Conservation (phyloP, 1,140 invertebrate species). For the Tetraneura akinire region DNA sequence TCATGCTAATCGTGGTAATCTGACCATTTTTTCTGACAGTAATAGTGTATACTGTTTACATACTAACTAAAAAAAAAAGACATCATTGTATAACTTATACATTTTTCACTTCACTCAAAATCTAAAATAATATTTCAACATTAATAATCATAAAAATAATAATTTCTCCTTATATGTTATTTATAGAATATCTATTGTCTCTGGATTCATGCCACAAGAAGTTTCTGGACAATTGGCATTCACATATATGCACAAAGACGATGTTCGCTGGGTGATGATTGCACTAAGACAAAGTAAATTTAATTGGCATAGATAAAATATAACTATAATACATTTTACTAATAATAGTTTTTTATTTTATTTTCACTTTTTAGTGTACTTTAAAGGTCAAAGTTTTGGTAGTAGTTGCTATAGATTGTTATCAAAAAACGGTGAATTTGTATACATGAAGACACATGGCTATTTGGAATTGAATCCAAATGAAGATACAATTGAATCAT, state of each 20-base stretch:
- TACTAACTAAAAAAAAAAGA: no score
- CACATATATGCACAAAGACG: conserved; percentile 82
- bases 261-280: conserved; percentile 79
- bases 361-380: conserved; percentile 16
- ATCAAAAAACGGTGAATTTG: conserved; percentile 75
- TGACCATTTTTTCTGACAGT: no score
- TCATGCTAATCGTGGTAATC: no score
- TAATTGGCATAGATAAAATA: neutral
- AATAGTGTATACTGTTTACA: no score
- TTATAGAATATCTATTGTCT: conserved; percentile 74
- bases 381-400: conserved; percentile 61
- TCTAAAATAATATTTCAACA: no score
- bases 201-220: conserved; percentile 82
- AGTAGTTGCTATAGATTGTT: conserved; percentile 79
- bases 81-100: no score
- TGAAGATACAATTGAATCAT: conserved; percentile 73
- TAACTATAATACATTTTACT: neutral
- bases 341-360: neutral
- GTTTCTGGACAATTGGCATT: conserved; percentile 79
- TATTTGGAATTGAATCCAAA: conserved; percentile 74
- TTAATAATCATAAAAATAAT: no score
- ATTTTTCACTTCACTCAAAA: no score
- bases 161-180: no score
- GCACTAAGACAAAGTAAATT: conserved; percentile 76
- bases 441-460: conserved; percentile 78